Percentiles rank a stretch among this genome's conserved stretches.
Conservation (phyloP, 2,888 invertebrate genomes). For the Listrodromus nycthemerus region DNA sequence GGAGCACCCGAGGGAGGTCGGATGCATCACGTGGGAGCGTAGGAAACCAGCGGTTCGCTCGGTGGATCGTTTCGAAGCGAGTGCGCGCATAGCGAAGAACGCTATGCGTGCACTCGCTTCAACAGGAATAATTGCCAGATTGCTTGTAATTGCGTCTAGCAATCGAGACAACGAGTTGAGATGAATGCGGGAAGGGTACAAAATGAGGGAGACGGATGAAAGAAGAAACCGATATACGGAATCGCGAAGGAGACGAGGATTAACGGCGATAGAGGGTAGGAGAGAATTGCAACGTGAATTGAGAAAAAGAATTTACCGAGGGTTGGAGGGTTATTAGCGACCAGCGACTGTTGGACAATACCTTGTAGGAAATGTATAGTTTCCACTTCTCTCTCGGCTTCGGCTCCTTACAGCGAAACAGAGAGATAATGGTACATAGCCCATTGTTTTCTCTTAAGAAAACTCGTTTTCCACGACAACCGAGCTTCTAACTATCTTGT, state of each 20-base stretch:
- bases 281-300: conserved; percentile 40
- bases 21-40: conserved; percentile 67
- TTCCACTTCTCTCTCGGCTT: conserved; percentile 30
- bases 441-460: conserved; percentile 69
- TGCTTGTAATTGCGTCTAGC: conserved; percentile 81
- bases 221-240: conserved; percentile 59
- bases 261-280: neutral
- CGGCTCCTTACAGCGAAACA: conserved; percentile 44
- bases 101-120: conserved; percentile 53
- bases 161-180: conserved; percentile 79
- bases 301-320: conserved; percentile 64
- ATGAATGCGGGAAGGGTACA: conserved; percentile 61
- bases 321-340: conserved; percentile 71
- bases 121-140: conserved; percentile 80
- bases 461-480: conserved; percentile 63
- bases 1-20: conserved; percentile 47
- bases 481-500: conserved; percentile 18
- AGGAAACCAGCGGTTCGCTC: conserved; percentile 56
- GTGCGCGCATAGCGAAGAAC: too few species aligned
- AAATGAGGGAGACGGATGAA: conserved; percentile 43
- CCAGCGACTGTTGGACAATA: conserved; percentile 70
- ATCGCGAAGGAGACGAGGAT: conserved; percentile 40
- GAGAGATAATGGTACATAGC: conserved; percentile 64
- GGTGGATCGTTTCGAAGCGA: conserved; percentile 40
- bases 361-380: conserved; percentile 63